Base-by-base conservation (phyloP, 2,888 invertebrate species). In the Euzophera pinguis region DNA sequence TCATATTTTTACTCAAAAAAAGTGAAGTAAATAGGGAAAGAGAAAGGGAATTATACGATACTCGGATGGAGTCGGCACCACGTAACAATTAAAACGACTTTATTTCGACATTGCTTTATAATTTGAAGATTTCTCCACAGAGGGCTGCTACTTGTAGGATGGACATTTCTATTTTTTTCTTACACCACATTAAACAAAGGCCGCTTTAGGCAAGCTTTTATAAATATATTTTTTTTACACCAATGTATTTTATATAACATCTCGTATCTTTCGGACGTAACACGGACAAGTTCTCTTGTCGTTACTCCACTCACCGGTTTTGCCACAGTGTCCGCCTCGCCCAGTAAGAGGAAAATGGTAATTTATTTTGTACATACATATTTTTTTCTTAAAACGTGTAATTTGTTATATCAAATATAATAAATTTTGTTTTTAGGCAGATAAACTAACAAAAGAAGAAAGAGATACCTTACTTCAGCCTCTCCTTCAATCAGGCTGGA, bases 401-500 rank as follows among this genome's bases (percentile, higher is more conserved):
- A 10, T 22, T 22, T 22, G 5, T n/a, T n/a, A 29, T 29, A 29
- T 29, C 32, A 10, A 4, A 10, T 32, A 2, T 32, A 8, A 9
- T 32, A 9, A 32, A 3, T 43, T 27, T 32, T 45, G 10, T 35
- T 63, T 77, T 53, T 67, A 95, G 95, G 90, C 93, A 60, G 91
- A 91, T 57, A 96, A 96, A 91, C 85, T 97, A 64, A 93, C 83
- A 45, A 85, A 91, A 62, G 92, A 93, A 64, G 95, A 97, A 64
- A 92, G 96, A 53, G 75, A 88, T 34, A 87, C 91, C 50, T 81
- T 91, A 54, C 79, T 97, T 39, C 84, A 91, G 54, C 94, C 95
- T 3, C 86, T 97, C 27, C 71, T 96, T 13, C 76, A 91, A 41
- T 91, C 90, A 61, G 96, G 96, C 34, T 97, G 97, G 97, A 92